Evolutionary conservation across 1,140 invertebrate genomes (phyloP).

Genomic region (Lamellibrachia luymesi): DNA sequence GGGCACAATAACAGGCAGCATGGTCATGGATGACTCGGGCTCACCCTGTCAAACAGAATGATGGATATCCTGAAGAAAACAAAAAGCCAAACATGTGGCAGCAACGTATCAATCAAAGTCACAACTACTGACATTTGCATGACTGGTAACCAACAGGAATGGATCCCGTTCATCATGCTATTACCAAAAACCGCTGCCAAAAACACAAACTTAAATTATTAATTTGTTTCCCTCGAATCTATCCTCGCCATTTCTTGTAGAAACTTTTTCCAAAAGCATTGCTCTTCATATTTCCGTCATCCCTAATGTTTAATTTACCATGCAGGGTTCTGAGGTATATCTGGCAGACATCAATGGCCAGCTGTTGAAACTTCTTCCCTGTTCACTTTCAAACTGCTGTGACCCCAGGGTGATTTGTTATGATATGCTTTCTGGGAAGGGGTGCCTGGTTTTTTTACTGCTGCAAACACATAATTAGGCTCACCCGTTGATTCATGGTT

Average conservation of each 20-base stretch:
- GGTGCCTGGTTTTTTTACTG: not conserved
- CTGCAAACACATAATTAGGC: not conserved
- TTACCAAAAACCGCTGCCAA: not conserved
- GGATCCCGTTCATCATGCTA: not conserved
- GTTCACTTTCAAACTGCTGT: not conserved
- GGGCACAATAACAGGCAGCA: not conserved
- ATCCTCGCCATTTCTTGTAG: not conserved
- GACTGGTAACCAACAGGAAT: not conserved
- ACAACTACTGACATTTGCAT: not conserved
- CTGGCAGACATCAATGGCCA: not conserved
- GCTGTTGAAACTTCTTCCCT: not conserved
- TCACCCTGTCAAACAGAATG: not conserved
- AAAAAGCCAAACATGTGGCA: not conserved
- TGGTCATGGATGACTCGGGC: not conserved
- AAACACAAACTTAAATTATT: not conserved
- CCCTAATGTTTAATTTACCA: not conserved
- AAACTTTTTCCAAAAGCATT: not conserved
- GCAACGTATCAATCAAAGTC: not conserved
- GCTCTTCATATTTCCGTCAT: not conserved
- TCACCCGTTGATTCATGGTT: not conserved
- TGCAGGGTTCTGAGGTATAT: not conserved
- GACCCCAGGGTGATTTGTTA: not conserved
- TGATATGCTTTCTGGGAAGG: constrained; percentile 4
- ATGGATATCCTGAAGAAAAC: too few relatives aligned
- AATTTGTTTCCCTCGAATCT: not conserved